Evolutionary conservation across 2,888 invertebrate species (phyloP).

Genomic region (Hyles lineata): DNA sequence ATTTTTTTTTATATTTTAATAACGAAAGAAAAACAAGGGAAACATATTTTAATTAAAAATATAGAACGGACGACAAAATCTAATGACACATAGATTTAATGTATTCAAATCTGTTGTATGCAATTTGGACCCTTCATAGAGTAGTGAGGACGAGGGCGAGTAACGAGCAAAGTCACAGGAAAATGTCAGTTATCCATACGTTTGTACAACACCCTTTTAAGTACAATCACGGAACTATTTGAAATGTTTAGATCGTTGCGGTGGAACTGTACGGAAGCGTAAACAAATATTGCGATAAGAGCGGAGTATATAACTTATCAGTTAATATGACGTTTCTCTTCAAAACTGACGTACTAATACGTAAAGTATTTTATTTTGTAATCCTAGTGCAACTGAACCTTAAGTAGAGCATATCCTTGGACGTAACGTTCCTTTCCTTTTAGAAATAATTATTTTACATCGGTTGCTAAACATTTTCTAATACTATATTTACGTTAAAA

Average conservation of each 20-base stretch:
- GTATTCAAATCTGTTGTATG: neutral
- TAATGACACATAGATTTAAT: neutral
- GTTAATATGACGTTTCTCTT: neutral
- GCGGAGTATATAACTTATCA: constrained; percentile 5
- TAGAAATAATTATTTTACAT: neutral
- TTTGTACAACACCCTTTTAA: neutral
- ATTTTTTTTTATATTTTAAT: too few relatives aligned
- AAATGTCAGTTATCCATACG: neutral
- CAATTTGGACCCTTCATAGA: neutral
- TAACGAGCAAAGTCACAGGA: neutral
- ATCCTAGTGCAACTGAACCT: neutral
- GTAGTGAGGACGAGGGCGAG: neutral
- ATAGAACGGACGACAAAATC: too few relatives aligned
- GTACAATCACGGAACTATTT: constrained; percentile 8
- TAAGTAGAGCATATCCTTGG: constrained; percentile 11
- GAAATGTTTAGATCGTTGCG: neutral
- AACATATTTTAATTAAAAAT: neutral
- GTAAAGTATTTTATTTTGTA: neutral
- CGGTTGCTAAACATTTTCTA: neutral
- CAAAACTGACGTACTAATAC: neutral
- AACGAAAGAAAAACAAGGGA: neutral
- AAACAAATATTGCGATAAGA: constrained; percentile 10
- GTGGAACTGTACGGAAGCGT: constrained; percentile 1
- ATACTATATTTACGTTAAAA: neutral
- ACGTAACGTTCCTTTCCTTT: neutral